A percentile compares a stretch with the other conserved stretches of the same genome.
Conservation (phyloP, 2,113 vertebrate species). For the Neogobius melanostomus region DNA sequence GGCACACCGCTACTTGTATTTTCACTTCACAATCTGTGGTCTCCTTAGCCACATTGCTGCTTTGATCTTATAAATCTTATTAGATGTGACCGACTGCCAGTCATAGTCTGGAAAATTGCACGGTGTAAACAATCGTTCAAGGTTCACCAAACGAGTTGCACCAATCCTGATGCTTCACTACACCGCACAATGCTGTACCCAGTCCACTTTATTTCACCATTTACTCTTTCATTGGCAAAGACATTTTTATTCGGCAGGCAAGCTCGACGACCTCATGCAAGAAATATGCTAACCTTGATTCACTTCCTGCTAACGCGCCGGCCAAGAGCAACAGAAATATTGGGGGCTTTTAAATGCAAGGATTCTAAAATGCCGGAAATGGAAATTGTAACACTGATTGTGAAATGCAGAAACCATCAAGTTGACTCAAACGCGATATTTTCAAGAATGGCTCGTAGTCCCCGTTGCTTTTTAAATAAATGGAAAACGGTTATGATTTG, state of each 20-base stretch:
- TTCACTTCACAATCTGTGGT: slow-evolving; percentile 54
- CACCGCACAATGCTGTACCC: slow-evolving; percentile 48
- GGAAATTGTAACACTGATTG: slow-evolving; percentile 43
- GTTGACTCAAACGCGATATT: slow-evolving; percentile 43
- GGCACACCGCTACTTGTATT: slow-evolving; percentile 34
- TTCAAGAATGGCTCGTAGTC: slow-evolving; percentile 39
- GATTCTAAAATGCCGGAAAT: slow-evolving; percentile 22
- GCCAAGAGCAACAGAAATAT: slow-evolving; percentile 57
- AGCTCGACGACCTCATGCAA: slow-evolving; percentile 74
- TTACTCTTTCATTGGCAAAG: slow-evolving; percentile 56
- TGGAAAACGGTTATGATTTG: slow-evolving; percentile 58
- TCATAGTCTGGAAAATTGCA: slow-evolving; percentile 27
- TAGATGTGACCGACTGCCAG: slow-evolving; percentile 68
- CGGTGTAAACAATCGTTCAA: slow-evolving; percentile 34
- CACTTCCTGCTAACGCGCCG: slow-evolving; percentile 56
- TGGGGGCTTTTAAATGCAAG: slow-evolving; percentile 65
- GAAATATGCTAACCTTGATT: slow-evolving; percentile 71
- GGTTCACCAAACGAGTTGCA: slow-evolving; percentile 27
- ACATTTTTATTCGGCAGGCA: slow-evolving; percentile 61
- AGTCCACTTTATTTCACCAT: slow-evolving; percentile 62
- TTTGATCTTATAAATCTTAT: slow-evolving; percentile 69
- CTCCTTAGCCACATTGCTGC: slow-evolving; percentile 43
- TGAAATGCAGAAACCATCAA: slow-evolving; percentile 48
- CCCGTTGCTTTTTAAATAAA: slow-evolving; percentile 46
- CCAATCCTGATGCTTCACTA: slow-evolving; percentile 35